Evolutionary conservation across 2,797 vertebrate genomes (phyloP).

Genomic region (Lerista edwardsae): DNA sequence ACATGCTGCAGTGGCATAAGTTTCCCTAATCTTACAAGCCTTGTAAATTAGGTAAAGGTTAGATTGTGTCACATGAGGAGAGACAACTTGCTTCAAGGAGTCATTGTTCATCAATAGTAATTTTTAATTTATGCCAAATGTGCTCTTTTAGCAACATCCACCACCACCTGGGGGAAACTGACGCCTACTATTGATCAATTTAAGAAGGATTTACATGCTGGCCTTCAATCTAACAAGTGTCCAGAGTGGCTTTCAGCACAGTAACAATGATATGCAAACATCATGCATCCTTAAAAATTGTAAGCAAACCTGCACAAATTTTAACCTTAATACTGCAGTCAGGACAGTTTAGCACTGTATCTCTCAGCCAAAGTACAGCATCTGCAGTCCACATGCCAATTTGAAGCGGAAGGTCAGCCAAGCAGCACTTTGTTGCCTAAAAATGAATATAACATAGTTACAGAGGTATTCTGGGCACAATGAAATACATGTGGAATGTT

Average conservation of each 20-base stretch:
- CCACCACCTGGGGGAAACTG: not conserved
- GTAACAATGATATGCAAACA: not conserved
- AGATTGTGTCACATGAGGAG: too few species aligned
- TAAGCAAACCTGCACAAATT: not conserved
- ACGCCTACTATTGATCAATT: too few species aligned
- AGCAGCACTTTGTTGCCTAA: slow-evolving; percentile 88
- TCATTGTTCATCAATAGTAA: not conserved
- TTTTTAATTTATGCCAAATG: not conserved
- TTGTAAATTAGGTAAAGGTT: not conserved
- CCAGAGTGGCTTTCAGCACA: too few species aligned
- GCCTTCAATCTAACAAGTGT: too few species aligned
- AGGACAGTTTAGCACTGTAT: slow-evolving; percentile 78
- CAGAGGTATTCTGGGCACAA: not conserved
- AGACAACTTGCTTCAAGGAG: not conserved
- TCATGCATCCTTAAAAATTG: rapidly evolving
- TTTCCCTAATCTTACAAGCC: not conserved
- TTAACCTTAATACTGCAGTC: slow-evolving; percentile 91
- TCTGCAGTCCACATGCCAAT: slow-evolving; percentile 88
- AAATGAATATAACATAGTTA: slow-evolving; percentile 40
- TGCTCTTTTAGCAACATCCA: not conserved
- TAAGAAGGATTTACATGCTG: too few species aligned
- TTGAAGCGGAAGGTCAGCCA: slow-evolving; percentile 83
- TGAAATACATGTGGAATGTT: not conserved
- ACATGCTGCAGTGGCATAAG: not conserved
- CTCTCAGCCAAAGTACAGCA: slow-evolving; percentile 86